Evolutionary conservation across 2,888 invertebrate species (phyloP), one percentile per base, ranked within the genome.

Genomic region (Conchocele bisecta): DNA sequence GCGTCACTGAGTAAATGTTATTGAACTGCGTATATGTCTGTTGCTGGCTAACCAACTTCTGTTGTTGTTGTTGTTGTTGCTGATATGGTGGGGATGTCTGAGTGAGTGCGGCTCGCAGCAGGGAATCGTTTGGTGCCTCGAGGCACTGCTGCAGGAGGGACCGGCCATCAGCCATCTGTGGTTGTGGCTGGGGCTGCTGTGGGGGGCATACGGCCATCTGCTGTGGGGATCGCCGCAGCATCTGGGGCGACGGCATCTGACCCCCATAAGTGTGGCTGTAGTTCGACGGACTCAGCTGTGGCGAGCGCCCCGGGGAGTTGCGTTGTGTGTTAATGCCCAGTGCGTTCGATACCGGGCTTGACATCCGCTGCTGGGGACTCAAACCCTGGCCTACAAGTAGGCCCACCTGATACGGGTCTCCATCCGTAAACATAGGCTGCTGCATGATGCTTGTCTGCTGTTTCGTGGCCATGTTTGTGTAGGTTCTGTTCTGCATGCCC

Each of bases 21-120:
- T 53, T 68, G 31, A 57, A 71, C 20, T 66, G 70, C 9, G 50
- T 61, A 44, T 53, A 63, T n/a, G 35, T 37, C 1, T 54, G 57
- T 28, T 64, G 68, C 37, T 67, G 68, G 48, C 56, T 39, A 66
- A 76, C 53, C 69, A 50, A 26, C 39, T 68, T 31, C 54, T 33
- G 48, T 54, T 73, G 60, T 46, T 54, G 56, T 29, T 35, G 42
- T 17, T 65, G 44, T 33, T 58, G 66, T 59, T 67, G 60, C 54
- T 65, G 71, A 64, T 70, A 63, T 35, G 70, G 44, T 4, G 73
- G 33, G 24, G 39, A 57, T 39, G 59, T 57, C 66, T 66, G 82
- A 6, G 87, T 88, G 6, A 88, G 82, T 11, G 87, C 88, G 13
- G 83, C 83, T 26, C 87, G 81, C n/a, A 88, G 71, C 53, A 87